Evolutionary conservation across 2,888 invertebrate species (phyloP).

Genomic region (Leptura quadrifasciata): DNA sequence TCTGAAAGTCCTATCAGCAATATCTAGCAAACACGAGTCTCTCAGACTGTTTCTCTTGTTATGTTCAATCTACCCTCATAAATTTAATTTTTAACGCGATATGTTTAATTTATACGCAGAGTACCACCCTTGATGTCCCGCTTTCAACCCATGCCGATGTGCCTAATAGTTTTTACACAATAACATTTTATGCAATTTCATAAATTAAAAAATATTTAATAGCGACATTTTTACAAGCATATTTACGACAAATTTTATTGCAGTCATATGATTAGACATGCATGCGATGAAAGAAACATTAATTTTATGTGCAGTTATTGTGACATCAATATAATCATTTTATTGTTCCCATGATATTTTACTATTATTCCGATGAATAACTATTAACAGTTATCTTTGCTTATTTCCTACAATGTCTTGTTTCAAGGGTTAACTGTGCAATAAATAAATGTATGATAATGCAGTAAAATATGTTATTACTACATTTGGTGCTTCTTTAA

Average conservation of each 20-base stretch:
- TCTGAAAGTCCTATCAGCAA: too few relatives aligned
- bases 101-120: too few relatives aligned
- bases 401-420: not conserved
- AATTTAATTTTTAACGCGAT: too few relatives aligned
- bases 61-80: too few relatives aligned
- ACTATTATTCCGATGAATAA: not conserved
- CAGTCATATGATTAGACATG: not conserved
- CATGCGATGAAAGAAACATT: not conserved
- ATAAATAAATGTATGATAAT: too few relatives aligned
- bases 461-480: too few relatives aligned
- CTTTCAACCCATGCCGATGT: too few relatives aligned
- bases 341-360: not conserved
- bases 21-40: too few relatives aligned
- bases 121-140: too few relatives aligned
- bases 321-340: not conserved
- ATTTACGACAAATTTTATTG: not conserved
- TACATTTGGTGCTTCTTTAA: too few relatives aligned
- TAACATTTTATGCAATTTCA: not conserved
- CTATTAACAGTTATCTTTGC: not conserved
- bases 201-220: not conserved
- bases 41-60: too few relatives aligned
- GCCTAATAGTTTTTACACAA: not conserved
- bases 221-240: not conserved
- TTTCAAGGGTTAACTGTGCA: too few relatives aligned
- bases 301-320: not conserved